Percentiles rank a stretch among this genome's conserved stretches.
phyloP scores from a whole-genome alignment of 1,140 invertebrate genomes.

The Lasaia peninsularis region DNA sequence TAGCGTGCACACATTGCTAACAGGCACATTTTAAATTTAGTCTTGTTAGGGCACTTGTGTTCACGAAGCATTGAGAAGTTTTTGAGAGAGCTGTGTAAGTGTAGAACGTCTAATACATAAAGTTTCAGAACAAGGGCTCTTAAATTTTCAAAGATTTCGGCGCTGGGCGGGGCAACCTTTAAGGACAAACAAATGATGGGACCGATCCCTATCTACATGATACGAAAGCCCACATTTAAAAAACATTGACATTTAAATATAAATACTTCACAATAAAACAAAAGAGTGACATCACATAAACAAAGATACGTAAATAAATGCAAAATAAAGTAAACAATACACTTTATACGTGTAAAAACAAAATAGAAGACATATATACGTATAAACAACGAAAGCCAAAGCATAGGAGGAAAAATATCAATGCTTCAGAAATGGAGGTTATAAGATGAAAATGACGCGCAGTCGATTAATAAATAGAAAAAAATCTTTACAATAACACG shows the following conservation, averaged over 20 bases:
- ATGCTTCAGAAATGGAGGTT: conserved; percentile 67
- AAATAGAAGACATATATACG: conserved; percentile 20
- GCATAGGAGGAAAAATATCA: conserved; percentile 20
- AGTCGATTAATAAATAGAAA: conserved; percentile 44
- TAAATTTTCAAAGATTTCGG: conserved; percentile 46
- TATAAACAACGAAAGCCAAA: conserved; percentile 18
- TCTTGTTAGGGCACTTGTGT: conserved; percentile 50
- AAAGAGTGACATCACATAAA: conserved; percentile 9
- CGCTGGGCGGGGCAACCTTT: conserved; percentile 70
- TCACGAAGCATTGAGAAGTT: conserved; percentile 45
- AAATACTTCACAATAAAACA: conserved; percentile 15
- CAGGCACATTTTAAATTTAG: conserved; percentile 60
- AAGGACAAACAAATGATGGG: conserved; percentile 39
- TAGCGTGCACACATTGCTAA: conserved; percentile 72
- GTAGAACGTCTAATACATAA: conserved; percentile 30
- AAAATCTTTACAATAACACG: conserved; percentile 27
- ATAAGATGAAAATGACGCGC: conserved; percentile 50
- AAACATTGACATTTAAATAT: conserved; percentile 43
- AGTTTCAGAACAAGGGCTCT: conserved; percentile 40
- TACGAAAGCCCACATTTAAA: conserved; percentile 59
- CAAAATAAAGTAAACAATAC: background rate
- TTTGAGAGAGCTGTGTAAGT: conserved; percentile 53
- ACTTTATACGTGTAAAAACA: background rate
- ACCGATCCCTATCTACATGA: conserved; percentile 58
- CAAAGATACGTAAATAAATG: background rate